Evolutionary conservation across 2,113 vertebrate genomes (phyloP), one percentile per base, ranked within the genome.

Genomic region (Herpailurus yagouaroundi): DNA sequence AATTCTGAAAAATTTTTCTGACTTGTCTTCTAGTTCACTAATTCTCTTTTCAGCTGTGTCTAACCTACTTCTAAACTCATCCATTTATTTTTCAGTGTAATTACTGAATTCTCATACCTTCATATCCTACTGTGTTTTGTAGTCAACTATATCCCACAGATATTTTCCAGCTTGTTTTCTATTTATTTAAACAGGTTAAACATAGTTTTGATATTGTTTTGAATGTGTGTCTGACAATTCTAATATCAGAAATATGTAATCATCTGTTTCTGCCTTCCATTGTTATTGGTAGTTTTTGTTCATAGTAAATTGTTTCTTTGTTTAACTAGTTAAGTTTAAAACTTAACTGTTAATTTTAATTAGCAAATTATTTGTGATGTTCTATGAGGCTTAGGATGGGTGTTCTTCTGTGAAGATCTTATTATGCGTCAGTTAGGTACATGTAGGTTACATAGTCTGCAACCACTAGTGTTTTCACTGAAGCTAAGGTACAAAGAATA

Each of bases 111-210:
- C 19, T 66, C 81, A 60, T 2, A 16, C 5, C 5, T 41, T 52
- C 50, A 84, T 6, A 36, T 79, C 41, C 10, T 66, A 7, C 16
- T 36, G 6, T 84, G 25, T 38, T 92, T 74, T 76, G 19, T 14
- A 45, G 14, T 52, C 52, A 60, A 55, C 15, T 91, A 21, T 48
- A 11, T 0, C 7, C 25, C 50, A 5, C 7, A 57, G 45, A 29
- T 38, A 48, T 89, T 71, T 74, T 57, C 19, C 69, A 48, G 27
- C 8, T 81, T 76, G 4, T 36, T 55, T 86, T 76, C 33, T 14
- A 36, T n/a, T 94, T 52, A n/a, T 69, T 89, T 95, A 16, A 94
- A 29, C 52, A 86, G 68, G 21, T 33, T 90, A 82, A 94, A 12
- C 25, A 48, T 63, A 81, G 1, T 69, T 94, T 50, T 80, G 21